Percentiles rank a stretch among this genome's conserved stretches.
phyloP scores from a whole-genome alignment of 2,888 invertebrate genomes.

The Brachycybe producta region DNA sequence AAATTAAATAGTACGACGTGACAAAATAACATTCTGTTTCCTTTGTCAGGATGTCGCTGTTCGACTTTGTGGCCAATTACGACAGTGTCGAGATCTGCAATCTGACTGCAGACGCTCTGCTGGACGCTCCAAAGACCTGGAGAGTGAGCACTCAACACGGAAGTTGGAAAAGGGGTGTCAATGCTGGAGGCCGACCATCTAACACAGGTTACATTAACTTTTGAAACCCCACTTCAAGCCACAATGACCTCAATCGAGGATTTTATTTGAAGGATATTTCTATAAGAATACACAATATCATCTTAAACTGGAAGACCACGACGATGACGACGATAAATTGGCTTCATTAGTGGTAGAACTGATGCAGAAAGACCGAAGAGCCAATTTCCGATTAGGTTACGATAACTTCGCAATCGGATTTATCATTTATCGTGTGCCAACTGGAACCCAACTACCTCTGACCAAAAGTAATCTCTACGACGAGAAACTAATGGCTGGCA shows the following conservation, averaged over 20 bases:
- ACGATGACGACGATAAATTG: conserved; percentile 19
- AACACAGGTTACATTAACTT: neutral
- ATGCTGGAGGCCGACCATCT: no score
- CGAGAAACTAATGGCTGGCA: neutral
- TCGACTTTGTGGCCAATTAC: no score
- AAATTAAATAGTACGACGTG: conserved; percentile 33
- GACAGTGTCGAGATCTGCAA: no score
- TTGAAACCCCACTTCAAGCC: no score
- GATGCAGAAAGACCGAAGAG: conserved; percentile 24
- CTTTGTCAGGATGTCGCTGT: no score
- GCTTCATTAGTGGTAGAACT: conserved; percentile 23
- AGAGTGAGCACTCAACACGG: no score
- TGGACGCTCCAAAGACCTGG: no score
- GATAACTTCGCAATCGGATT: conserved; percentile 2
- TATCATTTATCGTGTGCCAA: neutral
- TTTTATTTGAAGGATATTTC: conserved; percentile 19
- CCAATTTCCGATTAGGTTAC: neutral
- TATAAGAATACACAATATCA: conserved; percentile 23
- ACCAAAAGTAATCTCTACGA: neutral
- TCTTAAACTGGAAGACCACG: conserved; percentile 19
- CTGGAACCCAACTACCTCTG: conserved; percentile 2
- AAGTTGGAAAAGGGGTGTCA: no score
- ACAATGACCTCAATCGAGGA: no score
- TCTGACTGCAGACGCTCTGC: no score
- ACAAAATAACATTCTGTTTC: neutral